Base-by-base conservation (phyloP, 2,113 vertebrate genomes). In the Glaucomys volans region DNA sequence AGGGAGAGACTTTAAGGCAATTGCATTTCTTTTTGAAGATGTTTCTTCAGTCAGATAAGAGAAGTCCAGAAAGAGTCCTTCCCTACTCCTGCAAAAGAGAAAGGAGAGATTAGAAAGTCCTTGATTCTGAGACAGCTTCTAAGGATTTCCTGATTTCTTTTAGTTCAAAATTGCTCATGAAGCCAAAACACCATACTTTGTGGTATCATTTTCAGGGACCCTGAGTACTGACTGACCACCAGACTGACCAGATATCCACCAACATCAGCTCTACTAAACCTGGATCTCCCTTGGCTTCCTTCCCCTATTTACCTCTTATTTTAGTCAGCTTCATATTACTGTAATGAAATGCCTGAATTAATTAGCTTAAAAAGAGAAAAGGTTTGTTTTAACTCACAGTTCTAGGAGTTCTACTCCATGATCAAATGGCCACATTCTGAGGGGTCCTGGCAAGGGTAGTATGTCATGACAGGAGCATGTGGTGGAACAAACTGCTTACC, bases 261-360 rank as follows among this genome's bases (percentile, higher is more conserved):
- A 8, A 50, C 28, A 57, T 30, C 11, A 32, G 62, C 30, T 83
- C 40, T 54, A 18, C 8, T 30, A 11, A 1, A 30, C 7, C n/a
- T 2, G 20, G 24, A 5, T 2, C 2, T 10, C 4, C 22, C 9
- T 71, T 10, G 8, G 4, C 3, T 16, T 22, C 3, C 32, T 22
- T 59, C 35, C 54, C 37, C 13, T n/a, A 5, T 2, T 81, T 26
- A 50, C 13, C 28, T 79, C 42, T 67, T 80, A 11, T 16, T 32
- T 32, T 59, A 85, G 66, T 71, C 67, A 87, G 69, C 17, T 32
- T 67, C 44, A 16, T 6, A 4, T 26, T 37, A 4, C 42, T 37
- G 12, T 37, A 30, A 80, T 18, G n/a, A 57, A 47, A 44, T 59
- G 35, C 42, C 26, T 2, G 52, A 44, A 30, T 22, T 18, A 57